phyloP scores from a whole-genome alignment of 1,140 invertebrate species.

The Leptinotarsa lineolata region DNA sequence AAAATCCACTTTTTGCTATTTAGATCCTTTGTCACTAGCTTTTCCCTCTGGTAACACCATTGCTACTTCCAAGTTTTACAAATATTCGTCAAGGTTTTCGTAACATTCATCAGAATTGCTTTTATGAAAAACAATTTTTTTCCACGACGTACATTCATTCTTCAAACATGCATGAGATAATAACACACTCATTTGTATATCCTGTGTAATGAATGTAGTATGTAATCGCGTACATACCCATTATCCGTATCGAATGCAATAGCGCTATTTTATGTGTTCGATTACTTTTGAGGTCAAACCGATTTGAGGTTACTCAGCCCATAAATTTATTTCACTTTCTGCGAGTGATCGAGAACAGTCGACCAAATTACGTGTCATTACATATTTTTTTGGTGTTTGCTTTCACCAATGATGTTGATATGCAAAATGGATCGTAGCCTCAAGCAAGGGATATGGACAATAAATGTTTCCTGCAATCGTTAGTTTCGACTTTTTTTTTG shows the following conservation, averaged over 20 bases:
- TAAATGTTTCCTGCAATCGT: too few species aligned
- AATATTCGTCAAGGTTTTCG: too few species aligned
- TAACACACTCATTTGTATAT: conserved; percentile 6
- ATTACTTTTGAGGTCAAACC: conserved; percentile 3
- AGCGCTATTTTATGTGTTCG: neutral
- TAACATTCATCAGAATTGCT: too few species aligned
- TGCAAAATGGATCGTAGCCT: neutral
- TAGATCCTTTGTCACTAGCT: too few species aligned
- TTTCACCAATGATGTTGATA: neutral
- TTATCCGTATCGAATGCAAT: conserved; percentile 8
- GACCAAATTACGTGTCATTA: neutral
- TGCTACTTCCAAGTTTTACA: too few species aligned
- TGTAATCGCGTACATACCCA: neutral
- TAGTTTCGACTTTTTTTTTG: too few species aligned
- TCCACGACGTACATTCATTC: neutral
- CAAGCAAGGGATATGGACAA: too few species aligned
- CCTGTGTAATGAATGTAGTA: neutral
- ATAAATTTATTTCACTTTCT: conserved; percentile 7
- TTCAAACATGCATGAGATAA: neutral
- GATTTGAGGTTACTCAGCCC: conserved; percentile 1
- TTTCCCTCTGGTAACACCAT: too few species aligned
- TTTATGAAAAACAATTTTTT: too few species aligned
- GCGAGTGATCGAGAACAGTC: neutral
- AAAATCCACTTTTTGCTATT: too few species aligned
- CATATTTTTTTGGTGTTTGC: neutral